Evolutionary conservation across 2,113 vertebrate species (phyloP).

Genomic region (Lophura nycthemera): DNA sequence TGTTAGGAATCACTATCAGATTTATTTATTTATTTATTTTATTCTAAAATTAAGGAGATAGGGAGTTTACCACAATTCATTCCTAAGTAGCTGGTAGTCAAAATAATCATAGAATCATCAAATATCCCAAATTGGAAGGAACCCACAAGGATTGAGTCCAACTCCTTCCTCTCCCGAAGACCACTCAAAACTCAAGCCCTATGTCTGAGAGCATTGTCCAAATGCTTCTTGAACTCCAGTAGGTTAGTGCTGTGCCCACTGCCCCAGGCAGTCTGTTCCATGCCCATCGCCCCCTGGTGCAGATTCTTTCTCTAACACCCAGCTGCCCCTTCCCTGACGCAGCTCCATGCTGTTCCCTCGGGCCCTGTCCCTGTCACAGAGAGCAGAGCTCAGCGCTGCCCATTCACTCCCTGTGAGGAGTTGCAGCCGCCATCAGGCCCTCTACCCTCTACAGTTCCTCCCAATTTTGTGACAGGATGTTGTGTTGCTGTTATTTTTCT

Average conservation of each 20-base stretch:
- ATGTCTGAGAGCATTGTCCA: not conserved
- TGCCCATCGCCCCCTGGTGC: not conserved
- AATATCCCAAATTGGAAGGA: not conserved
- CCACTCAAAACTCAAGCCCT: not conserved
- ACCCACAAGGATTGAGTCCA: not conserved
- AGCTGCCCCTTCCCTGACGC: not conserved
- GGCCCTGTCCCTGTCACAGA: not conserved
- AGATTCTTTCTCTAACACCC: not conserved
- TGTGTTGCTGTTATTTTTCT: not conserved
- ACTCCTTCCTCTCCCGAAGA: not conserved
- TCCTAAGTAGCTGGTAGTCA: not conserved
- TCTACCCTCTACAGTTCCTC: too few species aligned
- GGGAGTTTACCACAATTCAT: not conserved
- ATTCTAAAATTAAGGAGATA: not conserved
- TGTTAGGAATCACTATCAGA: not conserved
- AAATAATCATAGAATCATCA: not conserved
- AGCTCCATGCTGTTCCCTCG: accelerated
- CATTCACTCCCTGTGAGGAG: not conserved
- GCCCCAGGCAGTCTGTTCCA: not conserved
- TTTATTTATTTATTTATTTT: not conserved
- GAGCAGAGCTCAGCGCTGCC: not conserved
- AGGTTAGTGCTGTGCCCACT: not conserved
- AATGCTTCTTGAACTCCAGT: not conserved
- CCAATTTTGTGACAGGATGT: not conserved
- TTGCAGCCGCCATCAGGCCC: not conserved